phyloP scores from a whole-genome alignment of 2,113 vertebrate genomes.

The Clarias magur region DNA sequence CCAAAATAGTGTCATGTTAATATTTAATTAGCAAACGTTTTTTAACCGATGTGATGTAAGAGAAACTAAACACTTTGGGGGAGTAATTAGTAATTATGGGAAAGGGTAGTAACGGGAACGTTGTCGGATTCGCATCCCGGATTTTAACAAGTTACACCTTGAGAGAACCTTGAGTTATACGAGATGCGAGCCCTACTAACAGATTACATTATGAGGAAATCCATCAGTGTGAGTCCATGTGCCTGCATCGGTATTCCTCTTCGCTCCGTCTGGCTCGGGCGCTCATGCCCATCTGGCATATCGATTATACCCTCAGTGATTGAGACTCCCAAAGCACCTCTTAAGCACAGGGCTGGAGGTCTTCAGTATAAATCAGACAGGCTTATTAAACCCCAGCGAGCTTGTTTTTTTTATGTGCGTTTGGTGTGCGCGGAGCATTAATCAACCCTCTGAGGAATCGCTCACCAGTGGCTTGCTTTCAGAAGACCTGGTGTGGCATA shows the following conservation, averaged over 20 bases:
- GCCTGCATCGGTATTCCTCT: neutral
- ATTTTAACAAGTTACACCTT: neutral
- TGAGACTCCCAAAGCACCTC: constrained; percentile 52
- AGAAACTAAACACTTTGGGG: neutral
- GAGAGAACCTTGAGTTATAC: neutral
- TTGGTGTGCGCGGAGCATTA: constrained; percentile 15
- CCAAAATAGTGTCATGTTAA: neutral
- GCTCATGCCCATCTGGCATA: constrained; percentile 47
- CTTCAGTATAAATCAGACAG: constrained; percentile 56
- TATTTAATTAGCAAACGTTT: neutral
- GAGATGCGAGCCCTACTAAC: neutral
- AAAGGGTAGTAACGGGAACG: neutral
- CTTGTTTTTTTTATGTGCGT: constrained; percentile 49
- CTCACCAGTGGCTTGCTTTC: constrained; percentile 40
- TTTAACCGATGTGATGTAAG: neutral
- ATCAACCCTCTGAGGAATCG: constrained; percentile 54
- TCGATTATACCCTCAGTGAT: constrained; percentile 54
- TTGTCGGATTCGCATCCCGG: neutral
- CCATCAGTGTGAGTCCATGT: neutral
- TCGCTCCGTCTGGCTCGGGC: neutral
- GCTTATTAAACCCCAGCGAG: constrained; percentile 53
- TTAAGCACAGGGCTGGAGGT: constrained; percentile 44
- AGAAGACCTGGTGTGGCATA: constrained; percentile 53
- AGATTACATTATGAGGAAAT: neutral
- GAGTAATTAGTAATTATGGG: too few relatives aligned